Evolutionary conservation across 2,888 invertebrate species (phyloP).

Genomic region (Aelia acuminata): DNA sequence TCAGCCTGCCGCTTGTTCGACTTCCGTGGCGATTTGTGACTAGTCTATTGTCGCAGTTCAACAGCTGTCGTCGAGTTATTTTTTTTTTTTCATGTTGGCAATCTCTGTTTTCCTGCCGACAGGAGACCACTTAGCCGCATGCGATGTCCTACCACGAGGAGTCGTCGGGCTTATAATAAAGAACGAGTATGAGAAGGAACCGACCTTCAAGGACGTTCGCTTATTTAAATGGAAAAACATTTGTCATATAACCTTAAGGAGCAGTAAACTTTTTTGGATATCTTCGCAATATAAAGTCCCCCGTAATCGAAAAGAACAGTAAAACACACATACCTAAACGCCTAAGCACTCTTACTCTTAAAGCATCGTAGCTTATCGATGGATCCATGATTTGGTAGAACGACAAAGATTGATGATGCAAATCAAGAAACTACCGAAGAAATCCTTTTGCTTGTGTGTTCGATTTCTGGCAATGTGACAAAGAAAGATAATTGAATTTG

Average conservation of each 20-base stretch:
- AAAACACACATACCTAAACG: no score
- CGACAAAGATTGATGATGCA: no score
- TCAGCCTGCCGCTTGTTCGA: conserved; percentile 14
- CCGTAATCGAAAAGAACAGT: no score
- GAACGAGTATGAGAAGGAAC: neutral
- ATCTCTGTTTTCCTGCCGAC: conserved; percentile 10
- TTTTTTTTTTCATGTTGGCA: neutral
- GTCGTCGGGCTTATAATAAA: neutral
- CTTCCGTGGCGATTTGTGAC: conserved; percentile 11
- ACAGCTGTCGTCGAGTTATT: neutral
- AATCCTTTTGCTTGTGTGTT: neutral
- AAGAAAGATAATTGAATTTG: conserved; percentile 1
- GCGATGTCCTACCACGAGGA: neutral
- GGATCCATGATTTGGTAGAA: no score
- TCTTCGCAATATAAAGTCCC: no score
- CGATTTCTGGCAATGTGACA: neutral
- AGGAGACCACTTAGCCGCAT: neutral
- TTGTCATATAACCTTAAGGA: neutral
- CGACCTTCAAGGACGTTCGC: neutral
- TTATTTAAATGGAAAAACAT: neutral
- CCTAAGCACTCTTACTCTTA: no score
- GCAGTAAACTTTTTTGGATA: no score
- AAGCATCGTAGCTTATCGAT: no score
- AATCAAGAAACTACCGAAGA: no score
- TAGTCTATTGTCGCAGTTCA: neutral